phyloP scores from a whole-genome alignment of 2,113 vertebrate species.

The Elaphurus davidianus region DNA sequence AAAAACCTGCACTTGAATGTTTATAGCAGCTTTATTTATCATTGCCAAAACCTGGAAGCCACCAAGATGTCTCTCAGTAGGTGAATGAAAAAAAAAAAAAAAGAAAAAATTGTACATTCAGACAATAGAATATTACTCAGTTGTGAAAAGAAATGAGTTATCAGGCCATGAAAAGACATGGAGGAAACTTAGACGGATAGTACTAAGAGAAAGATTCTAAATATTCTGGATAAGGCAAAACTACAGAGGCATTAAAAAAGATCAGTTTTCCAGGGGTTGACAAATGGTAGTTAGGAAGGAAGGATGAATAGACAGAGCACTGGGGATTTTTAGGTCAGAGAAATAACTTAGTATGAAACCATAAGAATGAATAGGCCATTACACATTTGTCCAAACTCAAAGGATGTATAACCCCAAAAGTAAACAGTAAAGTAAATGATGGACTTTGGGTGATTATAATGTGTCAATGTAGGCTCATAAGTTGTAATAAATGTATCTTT shows the following conservation, averaged over 20 bases:
- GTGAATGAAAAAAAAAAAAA: neutral
- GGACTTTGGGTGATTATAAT: neutral
- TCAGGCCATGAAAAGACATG: neutral
- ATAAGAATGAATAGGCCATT: neutral
- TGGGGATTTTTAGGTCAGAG: neutral
- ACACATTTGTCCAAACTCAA: neutral
- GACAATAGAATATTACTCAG: neutral
- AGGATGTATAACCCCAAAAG: neutral
- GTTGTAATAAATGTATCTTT: neutral
- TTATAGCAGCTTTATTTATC: neutral
- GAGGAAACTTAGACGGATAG: neutral
- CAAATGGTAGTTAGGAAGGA: neutral
- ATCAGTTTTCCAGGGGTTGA: neutral
- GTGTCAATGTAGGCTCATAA: neutral
- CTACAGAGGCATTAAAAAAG: neutral
- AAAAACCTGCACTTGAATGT: neutral
- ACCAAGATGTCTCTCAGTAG: neutral
- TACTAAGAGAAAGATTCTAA: neutral
- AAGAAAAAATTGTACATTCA: neutral
- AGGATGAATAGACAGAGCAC: neutral
- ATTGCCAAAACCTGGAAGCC: neutral
- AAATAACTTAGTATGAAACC: neutral
- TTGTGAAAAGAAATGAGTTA: neutral
- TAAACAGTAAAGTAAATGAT: neutral
- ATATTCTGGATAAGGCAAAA: neutral